These are phyloP conservation scores for Oncorhynchus kisutch DNA, from an alignment of 2,113 vertebrate species.

Conservation along the genomic window DNA sequence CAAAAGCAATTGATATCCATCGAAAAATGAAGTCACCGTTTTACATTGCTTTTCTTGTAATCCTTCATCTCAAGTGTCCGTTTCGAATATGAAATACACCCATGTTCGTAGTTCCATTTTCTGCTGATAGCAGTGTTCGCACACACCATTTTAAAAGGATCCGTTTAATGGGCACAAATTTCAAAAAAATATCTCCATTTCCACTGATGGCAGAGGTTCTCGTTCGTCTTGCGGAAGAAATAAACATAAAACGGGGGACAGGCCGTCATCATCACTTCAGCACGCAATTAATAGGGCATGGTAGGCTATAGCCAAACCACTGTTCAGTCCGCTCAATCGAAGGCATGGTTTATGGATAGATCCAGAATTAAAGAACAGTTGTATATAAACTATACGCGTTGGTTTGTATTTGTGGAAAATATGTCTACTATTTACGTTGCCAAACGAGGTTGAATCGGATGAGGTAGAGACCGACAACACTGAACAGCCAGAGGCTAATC, in stretches of 20 bases:
- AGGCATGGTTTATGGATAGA: slow-evolving; percentile 37
- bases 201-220: slow-evolving; percentile 32
- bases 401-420: too few species aligned
- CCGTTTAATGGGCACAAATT: slow-evolving; percentile 8
- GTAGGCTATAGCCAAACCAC: background rate
- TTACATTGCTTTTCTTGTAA: slow-evolving; percentile 47
- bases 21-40: background rate
- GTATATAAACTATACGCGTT: too few species aligned
- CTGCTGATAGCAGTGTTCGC: background rate
- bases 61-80: slow-evolving; percentile 57
- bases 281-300: background rate
- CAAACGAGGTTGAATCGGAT: too few species aligned
- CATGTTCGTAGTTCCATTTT: background rate
- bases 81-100: background rate
- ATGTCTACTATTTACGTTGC: too few species aligned
- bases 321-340: background rate
- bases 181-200: slow-evolving; percentile 37
- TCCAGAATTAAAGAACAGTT: background rate
- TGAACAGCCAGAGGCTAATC: too few species aligned
- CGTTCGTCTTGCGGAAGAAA: slow-evolving; percentile 23
- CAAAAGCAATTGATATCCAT: slow-evolving; percentile 27
- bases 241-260: slow-evolving; percentile 1
- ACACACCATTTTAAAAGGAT: slow-evolving; percentile 22
- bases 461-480: too few species aligned
- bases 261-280: slow-evolving; percentile 3